These are phyloP conservation scores for Aelia acuminata DNA, from an alignment of 2,888 invertebrate genomes.

Conservation along the genomic window DNA sequence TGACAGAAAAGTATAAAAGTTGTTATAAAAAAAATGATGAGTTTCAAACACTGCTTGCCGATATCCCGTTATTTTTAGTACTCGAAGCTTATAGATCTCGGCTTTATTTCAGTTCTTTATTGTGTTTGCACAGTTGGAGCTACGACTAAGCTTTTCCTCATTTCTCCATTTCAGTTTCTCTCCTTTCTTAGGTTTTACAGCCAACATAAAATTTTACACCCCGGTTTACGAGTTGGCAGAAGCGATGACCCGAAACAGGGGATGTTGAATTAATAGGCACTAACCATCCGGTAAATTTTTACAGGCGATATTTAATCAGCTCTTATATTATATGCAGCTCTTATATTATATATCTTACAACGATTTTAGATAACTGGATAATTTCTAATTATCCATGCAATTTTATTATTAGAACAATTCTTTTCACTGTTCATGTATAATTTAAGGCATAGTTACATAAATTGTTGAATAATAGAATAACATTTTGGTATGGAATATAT, in stretches of 20 bases:
- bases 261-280: not conserved
- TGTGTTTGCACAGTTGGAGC: not conserved
- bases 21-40: no score
- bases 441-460: no score
- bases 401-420: no score
- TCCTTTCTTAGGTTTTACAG: constrained; percentile 6
- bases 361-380: no score
- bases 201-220: constrained; percentile 10
- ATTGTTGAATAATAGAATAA: no score
- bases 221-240: not conserved
- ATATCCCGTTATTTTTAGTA: not conserved
- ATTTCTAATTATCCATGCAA: no score
- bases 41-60: not conserved
- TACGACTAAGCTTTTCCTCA: not conserved
- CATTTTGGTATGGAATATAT: no score
- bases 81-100: not conserved
- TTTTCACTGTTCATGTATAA: no score
- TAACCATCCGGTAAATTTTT: not conserved
- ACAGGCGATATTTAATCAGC: not conserved
- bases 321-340: no score
- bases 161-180: not conserved
- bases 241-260: not conserved
- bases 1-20: no score
- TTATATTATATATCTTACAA: no score
- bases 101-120: not conserved